Percentiles rank a stretch among this genome's conserved stretches.
Evolutionary conservation across 2,888 invertebrate species (phyloP).

Genomic region (Drosophila parthenogenetica): DNA sequence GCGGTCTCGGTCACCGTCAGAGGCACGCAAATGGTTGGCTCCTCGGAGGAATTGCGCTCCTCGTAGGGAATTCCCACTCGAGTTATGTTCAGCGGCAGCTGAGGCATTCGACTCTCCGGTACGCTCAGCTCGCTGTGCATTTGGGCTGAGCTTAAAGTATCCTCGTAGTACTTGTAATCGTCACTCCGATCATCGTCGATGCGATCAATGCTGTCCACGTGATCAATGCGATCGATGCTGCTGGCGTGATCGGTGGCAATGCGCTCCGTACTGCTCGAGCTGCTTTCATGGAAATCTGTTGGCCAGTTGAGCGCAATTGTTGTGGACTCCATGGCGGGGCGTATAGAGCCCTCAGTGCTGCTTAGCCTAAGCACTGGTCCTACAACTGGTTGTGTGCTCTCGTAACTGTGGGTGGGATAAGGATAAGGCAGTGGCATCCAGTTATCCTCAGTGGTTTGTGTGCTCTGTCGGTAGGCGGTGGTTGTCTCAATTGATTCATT

Average conservation of each 20-base stretch:
- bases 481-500: constrained; percentile 73
- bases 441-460: constrained; percentile 57
- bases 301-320: constrained; percentile 72
- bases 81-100: constrained; percentile 76
- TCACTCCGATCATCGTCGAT: constrained; percentile 54
- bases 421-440: constrained; percentile 73
- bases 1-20: constrained; percentile 73
- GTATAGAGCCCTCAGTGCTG: constrained; percentile 36
- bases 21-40: constrained; percentile 79
- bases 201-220: constrained; percentile 49
- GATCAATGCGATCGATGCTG: constrained; percentile 51
- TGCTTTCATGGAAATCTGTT: constrained; percentile 69
- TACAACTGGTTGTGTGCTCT: constrained; percentile 60
- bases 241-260: constrained; percentile 16
- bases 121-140: constrained; percentile 73
- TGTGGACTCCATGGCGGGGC: constrained; percentile 46
- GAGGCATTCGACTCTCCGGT: constrained; percentile 66
- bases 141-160: constrained; percentile 63
- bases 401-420: constrained; percentile 54
- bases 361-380: background rate
- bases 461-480: constrained; percentile 12
- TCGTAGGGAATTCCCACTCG: constrained; percentile 79
- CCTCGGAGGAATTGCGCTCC: constrained; percentile 73
- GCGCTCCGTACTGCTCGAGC: constrained; percentile 51
- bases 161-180: constrained; percentile 67